A percentile compares a stretch with the other conserved stretches of the same genome.
These are phyloP conservation scores for Ctenopoma multispine DNA, from an alignment of 2,797 vertebrate genomes.

Conservation along the genomic window DNA sequence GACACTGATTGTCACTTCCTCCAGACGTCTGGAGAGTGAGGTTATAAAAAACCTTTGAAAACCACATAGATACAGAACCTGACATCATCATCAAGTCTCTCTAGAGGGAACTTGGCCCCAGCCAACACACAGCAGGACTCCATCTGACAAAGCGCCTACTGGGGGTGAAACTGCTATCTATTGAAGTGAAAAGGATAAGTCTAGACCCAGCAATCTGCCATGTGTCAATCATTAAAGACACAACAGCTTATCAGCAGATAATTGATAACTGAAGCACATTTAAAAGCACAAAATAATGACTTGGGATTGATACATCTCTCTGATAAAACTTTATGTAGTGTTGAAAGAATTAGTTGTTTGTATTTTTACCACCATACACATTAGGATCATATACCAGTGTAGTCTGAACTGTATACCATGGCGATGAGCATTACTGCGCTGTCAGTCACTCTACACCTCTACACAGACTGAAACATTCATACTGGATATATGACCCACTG, in stretches of 20 bases:
- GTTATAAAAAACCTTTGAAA: background rate
- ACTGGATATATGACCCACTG: too few relatives aligned
- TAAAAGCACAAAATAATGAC: constrained; percentile 14
- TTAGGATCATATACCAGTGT: background rate
- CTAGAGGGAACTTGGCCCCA: background rate
- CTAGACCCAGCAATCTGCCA: constrained; percentile 2
- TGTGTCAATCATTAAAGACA: constrained; percentile 11
- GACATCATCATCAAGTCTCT: background rate
- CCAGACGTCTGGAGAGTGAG: too few relatives aligned
- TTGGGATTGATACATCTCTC: constrained; percentile 28
- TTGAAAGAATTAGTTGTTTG: constrained; percentile 9
- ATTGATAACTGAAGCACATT: constrained; percentile 22
- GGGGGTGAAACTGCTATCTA: background rate
- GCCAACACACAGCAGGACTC: background rate
- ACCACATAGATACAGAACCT: background rate
- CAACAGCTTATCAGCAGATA: background rate
- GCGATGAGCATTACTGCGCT: background rate
- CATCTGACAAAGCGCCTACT: background rate
- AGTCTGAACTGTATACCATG: background rate
- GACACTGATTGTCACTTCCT: background rate
- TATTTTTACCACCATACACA: background rate
- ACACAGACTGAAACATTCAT: too few relatives aligned
- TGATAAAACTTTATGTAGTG: constrained; percentile 13
- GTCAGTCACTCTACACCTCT: too few relatives aligned
- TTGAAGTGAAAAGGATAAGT: background rate